Base-by-base conservation (phyloP, 1,140 invertebrate species). In the Drosophila ogumai region DNA sequence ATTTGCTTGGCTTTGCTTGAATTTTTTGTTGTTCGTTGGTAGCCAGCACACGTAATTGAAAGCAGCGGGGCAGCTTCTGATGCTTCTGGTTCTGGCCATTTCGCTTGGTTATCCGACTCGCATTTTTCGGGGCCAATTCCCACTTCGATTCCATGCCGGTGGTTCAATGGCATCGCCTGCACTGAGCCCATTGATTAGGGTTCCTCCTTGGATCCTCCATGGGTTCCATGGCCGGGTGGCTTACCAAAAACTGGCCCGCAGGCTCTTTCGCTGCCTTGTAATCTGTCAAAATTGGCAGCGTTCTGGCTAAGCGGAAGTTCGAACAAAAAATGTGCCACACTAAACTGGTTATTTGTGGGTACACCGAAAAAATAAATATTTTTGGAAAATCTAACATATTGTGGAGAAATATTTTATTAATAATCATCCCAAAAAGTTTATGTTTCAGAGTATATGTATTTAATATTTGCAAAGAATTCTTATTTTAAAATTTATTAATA, bases 271-370 rank as follows among this genome's bases (percentile, higher is more conserved):
- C 69, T 84, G 85, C 81, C 85, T 90, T 88, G 85, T 88, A 88
- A 88, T 88, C 85, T 88, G 85, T 88, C 85, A 88, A 88, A 88
- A 88, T 88, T 88, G 79, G 81, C 73, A 75, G 81, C 41, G 46
- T 81, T 81, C 66, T 72, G 55, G 50, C 57, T 79, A 81, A 88
- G 68, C 85, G 85, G 85, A 88, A 88, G 84, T 88, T 65, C 19
- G 43, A 34, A 59, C 81, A 88, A 88, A 87, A 87, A 80, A 60
- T 60, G 15, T 66, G 59, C 58, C 49, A 63, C 66, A 77, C 75
- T 69, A 85, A 90, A 88, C 85, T 72, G 85, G 85, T 88, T 87
- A 76, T 87, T 87, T 87, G 76, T 64, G 56, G 64, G 34, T 74
- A 67, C 67, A 82, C 60, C 13, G 41, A 50, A 22, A 38, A 32